Percentiles rank a stretch among this genome's conserved stretches.
Conservation (phyloP, 2,113 vertebrate species). For the Willisornis vidua region DNA sequence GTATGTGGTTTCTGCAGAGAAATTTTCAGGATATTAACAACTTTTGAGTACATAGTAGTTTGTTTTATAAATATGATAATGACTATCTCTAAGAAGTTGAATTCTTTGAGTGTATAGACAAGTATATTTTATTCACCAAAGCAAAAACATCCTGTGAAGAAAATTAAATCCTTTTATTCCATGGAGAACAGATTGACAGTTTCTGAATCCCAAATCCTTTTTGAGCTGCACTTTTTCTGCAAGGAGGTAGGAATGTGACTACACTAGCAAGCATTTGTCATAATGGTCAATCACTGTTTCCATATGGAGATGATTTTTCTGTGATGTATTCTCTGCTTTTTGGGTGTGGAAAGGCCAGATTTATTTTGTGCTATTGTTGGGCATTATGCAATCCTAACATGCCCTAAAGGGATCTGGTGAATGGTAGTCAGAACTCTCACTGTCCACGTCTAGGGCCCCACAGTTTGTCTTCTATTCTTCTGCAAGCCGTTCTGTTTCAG, state of each 20-base stretch:
- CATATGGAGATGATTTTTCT: background rate
- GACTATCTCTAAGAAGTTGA: background rate
- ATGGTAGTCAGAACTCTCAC: background rate
- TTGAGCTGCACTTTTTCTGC: background rate
- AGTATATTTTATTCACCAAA: background rate
- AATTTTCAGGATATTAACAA: background rate
- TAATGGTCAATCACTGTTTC: background rate
- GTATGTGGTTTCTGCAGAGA: background rate
- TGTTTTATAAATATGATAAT: background rate
- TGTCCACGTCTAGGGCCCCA: background rate
- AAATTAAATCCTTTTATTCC: background rate
- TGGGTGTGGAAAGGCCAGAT: background rate
- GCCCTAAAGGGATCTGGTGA: background rate
- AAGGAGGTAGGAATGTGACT: background rate
- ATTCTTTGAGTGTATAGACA: background rate
- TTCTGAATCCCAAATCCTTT: background rate
- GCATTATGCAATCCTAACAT: background rate
- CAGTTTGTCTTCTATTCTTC: background rate
- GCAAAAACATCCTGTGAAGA: background rate
- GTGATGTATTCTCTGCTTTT: background rate
- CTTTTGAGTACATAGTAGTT: background rate
- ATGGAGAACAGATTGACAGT: background rate
- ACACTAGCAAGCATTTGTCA: background rate
- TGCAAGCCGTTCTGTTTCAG: background rate
- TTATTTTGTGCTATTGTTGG: background rate